These are phyloP conservation scores for Netelia virgata DNA, from an alignment of 2,888 invertebrate species.

Conservation along the genomic window DNA sequence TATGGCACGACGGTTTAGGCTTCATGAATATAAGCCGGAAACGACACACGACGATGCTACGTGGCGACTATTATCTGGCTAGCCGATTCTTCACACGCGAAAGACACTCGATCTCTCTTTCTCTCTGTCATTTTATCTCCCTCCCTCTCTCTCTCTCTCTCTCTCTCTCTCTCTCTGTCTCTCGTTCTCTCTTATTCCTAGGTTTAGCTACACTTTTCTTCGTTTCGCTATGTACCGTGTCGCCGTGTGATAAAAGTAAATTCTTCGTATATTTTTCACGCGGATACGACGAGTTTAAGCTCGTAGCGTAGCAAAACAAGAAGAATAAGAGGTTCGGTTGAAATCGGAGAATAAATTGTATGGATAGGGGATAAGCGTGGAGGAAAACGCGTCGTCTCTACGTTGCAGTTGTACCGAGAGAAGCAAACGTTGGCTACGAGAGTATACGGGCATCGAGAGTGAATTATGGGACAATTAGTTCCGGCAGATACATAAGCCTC, in stretches of 20 bases:
- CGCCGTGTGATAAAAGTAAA: background rate
- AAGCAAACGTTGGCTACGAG: conserved; percentile 67
- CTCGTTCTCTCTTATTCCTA: background rate
- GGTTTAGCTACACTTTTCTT: conserved; percentile 21
- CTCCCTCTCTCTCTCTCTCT: background rate
- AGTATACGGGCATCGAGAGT: conserved; percentile 77
- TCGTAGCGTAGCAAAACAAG: conserved; percentile 48
- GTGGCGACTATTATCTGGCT: conserved; percentile 14
- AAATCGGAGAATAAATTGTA: conserved; percentile 63
- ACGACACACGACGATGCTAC: conserved; percentile 11
- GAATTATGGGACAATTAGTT: conserved; percentile 83
- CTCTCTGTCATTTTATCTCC: background rate
- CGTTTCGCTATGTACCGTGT: background rate
- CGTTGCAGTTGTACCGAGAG: conserved; percentile 72
- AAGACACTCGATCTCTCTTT: conserved; percentile 4
- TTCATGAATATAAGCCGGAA: conserved; percentile 2
- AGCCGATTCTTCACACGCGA: conserved; percentile 33
- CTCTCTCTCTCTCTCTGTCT: background rate
- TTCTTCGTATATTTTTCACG: conserved; percentile 15
- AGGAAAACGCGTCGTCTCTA: conserved; percentile 64
- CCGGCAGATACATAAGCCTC: conserved; percentile 82
- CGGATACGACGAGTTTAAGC: conserved; percentile 36
- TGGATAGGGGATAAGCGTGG: conserved; percentile 65
- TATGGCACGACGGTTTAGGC: background rate
- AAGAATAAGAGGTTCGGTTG: conserved; percentile 58